Evolutionary conservation across 2,113 vertebrate species (phyloP), one percentile per base, ranked within the genome.

Genomic region (Catharus bicknelli): DNA sequence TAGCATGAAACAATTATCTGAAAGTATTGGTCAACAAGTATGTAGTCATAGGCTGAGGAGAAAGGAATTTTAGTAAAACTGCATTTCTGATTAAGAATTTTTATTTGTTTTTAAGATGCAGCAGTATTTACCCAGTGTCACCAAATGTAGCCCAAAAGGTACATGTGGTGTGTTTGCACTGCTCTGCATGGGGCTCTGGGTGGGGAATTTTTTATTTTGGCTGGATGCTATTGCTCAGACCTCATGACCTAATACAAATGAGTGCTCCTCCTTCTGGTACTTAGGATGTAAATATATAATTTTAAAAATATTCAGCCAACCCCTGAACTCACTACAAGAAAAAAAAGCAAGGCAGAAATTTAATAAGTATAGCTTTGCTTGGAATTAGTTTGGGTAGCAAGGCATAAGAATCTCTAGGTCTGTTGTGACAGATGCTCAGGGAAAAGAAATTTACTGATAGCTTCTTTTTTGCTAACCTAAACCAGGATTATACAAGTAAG

Each of bases 351-450:
- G 13, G 11, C 3, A 58, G 47, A 54, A 50, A 21, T 16, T 3
- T 30, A 50, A 25, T 72, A 45, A 70, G 19, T 73, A 10, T 4
- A 55, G 11, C 17, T 85, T 36, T 45, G 3, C 4, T 10, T 88
- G 26, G 21, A 63, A 83, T 86, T 59, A 47, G 4, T 90, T 74
- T 59, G 57, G 11, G 64, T 79, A 80, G 30, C 29, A 74, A 69
- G 21, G 54, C 32, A 6, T 76, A 66, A 57, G 50, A 73, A 76
- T 18, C 10, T 72, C 1, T n/a, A 40, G 80, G 40, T 62, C 45
- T 77, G 25, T 75, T 63, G 42, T 70, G 34, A 59, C 89, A 96
- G 86, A 93, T 83, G 90, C 50, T 94, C 43, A 67, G 22, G 36
- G 32, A 88, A 86, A 88, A 86, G n/a, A 91, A 89, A 77, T 94